Conservation (phyloP, 2,888 invertebrate genomes). For the Cataglyphis albicans region DNA sequence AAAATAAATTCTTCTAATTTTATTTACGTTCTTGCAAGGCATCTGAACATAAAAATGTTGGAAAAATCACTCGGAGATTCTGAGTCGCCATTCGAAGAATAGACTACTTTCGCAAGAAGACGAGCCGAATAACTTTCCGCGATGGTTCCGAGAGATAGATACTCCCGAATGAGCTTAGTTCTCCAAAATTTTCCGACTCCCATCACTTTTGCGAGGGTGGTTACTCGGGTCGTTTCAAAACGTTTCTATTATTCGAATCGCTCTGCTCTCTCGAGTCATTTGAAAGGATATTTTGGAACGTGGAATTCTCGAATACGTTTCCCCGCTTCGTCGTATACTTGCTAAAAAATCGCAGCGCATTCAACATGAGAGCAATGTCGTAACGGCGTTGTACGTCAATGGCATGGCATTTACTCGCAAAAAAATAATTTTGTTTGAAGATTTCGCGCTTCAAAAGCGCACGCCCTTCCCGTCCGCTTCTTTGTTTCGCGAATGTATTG, state of each 20-base stretch:
- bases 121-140: constrained; percentile 19
- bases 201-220: constrained; percentile 29
- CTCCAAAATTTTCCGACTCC: constrained; percentile 47
- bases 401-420: constrained; percentile 42
- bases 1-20: neutral
- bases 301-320: neutral
- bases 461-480: constrained; percentile 53
- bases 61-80: constrained; percentile 17
- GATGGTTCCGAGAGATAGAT: constrained; percentile 32
- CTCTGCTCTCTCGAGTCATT: constrained; percentile 35
- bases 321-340: neutral
- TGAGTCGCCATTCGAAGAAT: constrained; percentile 2
- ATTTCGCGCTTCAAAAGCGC: constrained; percentile 72
- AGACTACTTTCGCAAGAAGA: neutral
- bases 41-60: neutral
- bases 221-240: constrained; percentile 39
- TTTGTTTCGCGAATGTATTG: constrained; percentile 60
- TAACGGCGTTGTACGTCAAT: constrained; percentile 28
- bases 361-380: neutral
- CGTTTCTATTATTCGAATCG: constrained; percentile 41
- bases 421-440: constrained; percentile 64
- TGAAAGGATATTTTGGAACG: constrained; percentile 30
- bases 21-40: neutral
- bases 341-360: neutral
- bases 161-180: constrained; percentile 39